Percentiles rank a stretch among this genome's conserved stretches.
Conservation (phyloP, 2,113 vertebrate genomes). For the Neodontobutis hainanensis region DNA sequence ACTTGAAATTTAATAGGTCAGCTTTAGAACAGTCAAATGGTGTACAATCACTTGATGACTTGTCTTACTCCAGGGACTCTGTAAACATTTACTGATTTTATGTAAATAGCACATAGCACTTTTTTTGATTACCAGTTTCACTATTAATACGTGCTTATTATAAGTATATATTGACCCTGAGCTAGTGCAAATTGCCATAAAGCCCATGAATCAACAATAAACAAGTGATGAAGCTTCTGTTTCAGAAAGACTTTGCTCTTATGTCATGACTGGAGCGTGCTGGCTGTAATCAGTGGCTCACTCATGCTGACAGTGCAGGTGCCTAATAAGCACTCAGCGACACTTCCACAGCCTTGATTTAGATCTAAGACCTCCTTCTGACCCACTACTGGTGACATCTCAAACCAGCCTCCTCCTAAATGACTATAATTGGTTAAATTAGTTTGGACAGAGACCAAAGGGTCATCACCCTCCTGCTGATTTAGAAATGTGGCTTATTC, state of each 20-base stretch:
- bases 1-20: too few species aligned
- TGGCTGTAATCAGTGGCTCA: slow-evolving; percentile 66
- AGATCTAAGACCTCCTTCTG: slow-evolving; percentile 46
- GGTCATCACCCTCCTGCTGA: slow-evolving; percentile 19
- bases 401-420: slow-evolving; percentile 62
- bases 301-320: slow-evolving; percentile 73
- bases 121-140: too few species aligned
- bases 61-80: too few species aligned
- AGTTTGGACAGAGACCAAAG: slow-evolving; percentile 75
- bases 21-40: too few species aligned
- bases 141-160: too few species aligned
- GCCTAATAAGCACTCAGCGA: slow-evolving; percentile 74
- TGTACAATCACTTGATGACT: too few species aligned
- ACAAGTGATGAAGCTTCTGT: slow-evolving; percentile 1
- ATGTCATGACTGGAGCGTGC: slow-evolving; percentile 61
- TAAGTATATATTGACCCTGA: too few species aligned
- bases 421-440: slow-evolving; percentile 79
- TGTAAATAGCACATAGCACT: too few species aligned
- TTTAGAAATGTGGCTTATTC: slow-evolving; percentile 15
- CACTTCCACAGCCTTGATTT: slow-evolving; percentile 56
- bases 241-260: slow-evolving; percentile 30
- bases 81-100: too few species aligned
- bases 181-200: too few species aligned
- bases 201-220: not conserved
- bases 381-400: slow-evolving; percentile 37